Conservation (phyloP, 2,888 invertebrate genomes). For the Perdita meconis region DNA sequence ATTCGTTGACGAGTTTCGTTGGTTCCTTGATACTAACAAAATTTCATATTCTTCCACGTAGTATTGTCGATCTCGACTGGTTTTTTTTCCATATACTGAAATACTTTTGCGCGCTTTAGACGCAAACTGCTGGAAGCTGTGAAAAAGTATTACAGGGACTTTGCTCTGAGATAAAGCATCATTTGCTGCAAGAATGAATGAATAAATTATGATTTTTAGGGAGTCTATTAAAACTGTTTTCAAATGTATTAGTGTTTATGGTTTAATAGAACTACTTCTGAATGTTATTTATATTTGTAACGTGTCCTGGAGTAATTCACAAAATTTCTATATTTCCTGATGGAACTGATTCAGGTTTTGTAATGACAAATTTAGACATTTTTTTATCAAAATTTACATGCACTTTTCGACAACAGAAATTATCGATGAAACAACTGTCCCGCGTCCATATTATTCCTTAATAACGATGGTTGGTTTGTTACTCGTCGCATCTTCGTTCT, state of each 20-base stretch:
- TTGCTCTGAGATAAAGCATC: not conserved
- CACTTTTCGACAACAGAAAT: not conserved
- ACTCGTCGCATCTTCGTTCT: too few relatives aligned
- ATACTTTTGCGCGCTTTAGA: constrained; percentile 1
- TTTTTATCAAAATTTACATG: not conserved
- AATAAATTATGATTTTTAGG: too few relatives aligned
- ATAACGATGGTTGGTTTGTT: too few relatives aligned
- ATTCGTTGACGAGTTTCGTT: constrained; percentile 11
- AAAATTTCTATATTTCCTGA: not conserved
- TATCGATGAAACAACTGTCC: not conserved
- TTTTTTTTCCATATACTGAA: not conserved
- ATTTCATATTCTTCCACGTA: constrained; percentile 15
- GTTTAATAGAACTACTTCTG: constrained; percentile 15
- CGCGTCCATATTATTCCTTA: not conserved
- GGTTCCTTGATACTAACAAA: constrained; percentile 19
- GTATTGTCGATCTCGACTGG: not conserved
- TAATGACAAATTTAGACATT: not conserved
- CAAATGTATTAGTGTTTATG: too few relatives aligned
- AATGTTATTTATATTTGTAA: not conserved
- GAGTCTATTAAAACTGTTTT: too few relatives aligned
- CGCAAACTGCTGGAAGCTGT: constrained; percentile 63
- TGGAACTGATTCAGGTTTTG: not conserved
- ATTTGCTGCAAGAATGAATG: not conserved
- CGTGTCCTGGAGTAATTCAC: not conserved
- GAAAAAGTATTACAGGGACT: constrained; percentile 79